Percentiles rank a stretch among this genome's conserved stretches.
These are phyloP conservation scores for Cenopis cana DNA, from an alignment of 2,888 invertebrate species.

Conservation along the genomic window DNA sequence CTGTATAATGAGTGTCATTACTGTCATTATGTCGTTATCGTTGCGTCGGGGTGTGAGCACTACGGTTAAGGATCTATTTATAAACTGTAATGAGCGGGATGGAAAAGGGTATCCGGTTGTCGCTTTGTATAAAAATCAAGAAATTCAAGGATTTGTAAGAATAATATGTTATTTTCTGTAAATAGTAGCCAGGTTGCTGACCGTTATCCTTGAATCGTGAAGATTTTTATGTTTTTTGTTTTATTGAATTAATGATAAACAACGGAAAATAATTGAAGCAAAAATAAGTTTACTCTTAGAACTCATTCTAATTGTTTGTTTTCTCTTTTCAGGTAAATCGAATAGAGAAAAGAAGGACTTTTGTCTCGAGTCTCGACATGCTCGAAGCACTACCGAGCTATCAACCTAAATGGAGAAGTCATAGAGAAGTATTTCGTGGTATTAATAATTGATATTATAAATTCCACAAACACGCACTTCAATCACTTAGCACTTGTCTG, in stretches of 20 bases:
- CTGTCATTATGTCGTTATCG: slow-evolving; percentile 50
- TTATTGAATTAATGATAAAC: no score
- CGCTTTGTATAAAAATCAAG: neutral
- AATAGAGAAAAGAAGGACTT: neutral
- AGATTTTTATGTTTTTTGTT: no score
- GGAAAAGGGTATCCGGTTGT: slow-evolving; percentile 36
- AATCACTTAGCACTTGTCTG: no score
- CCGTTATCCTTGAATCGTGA: neutral
- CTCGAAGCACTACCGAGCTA: no score
- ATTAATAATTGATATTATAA: no score
- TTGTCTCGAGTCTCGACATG: no score
- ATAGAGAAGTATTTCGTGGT: no score
- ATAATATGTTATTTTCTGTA: slow-evolving; percentile 11
- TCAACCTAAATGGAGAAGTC: no score
- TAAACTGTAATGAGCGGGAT: slow-evolving; percentile 34
- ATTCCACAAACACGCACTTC: no score
- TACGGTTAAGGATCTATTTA: slow-evolving; percentile 36
- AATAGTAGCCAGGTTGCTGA: neutral
- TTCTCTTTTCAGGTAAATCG: slow-evolving; percentile 8
- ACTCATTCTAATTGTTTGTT: neutral
- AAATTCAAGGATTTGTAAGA: slow-evolving; percentile 4
- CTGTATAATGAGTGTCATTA: slow-evolving; percentile 46
- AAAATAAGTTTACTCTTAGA: no score
- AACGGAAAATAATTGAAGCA: no score
- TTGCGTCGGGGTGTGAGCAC: slow-evolving; percentile 45